phyloP scores from a whole-genome alignment of 2,888 invertebrate genomes.

The Eustalomyia histrio region DNA sequence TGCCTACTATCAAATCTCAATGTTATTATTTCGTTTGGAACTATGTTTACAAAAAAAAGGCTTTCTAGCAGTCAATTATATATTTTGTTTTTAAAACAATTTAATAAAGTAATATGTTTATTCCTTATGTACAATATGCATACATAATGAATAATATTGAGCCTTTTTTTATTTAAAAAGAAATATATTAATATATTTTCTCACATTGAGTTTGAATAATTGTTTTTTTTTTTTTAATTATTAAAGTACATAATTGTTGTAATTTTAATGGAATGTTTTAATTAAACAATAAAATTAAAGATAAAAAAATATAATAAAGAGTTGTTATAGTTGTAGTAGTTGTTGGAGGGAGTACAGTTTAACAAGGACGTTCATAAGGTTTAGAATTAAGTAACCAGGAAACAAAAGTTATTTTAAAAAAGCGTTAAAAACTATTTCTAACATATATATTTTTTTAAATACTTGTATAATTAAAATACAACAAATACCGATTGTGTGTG shows the following conservation, averaged over 20 bases:
- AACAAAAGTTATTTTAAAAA: slow-evolving; percentile 7
- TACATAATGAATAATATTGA: slow-evolving; percentile 3
- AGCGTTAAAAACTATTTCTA: slow-evolving; percentile 30
- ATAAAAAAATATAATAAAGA: slow-evolving; percentile 23
- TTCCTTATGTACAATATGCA: neutral
- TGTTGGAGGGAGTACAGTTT: slow-evolving; percentile 44
- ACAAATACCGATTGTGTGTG: slow-evolving; percentile 54
- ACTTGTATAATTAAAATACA: slow-evolving; percentile 58
- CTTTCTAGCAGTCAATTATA: slow-evolving; percentile 26
- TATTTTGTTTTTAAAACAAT: slow-evolving; percentile 56
- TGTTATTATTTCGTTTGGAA: slow-evolving; percentile 19
- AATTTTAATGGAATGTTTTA: neutral
- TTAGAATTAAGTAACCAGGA: slow-evolving; percentile 27
- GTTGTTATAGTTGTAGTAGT: slow-evolving; percentile 10
- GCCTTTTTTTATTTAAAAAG: neutral
- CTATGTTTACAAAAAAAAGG: slow-evolving; percentile 46
- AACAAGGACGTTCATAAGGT: slow-evolving; percentile 31
- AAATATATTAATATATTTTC: neutral
- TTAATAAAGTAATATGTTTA: neutral
- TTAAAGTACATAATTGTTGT: neutral
- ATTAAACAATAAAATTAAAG: neutral
- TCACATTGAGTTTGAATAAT: slow-evolving; percentile 2
- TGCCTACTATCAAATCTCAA: slow-evolving; percentile 45
- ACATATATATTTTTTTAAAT: slow-evolving; percentile 18
- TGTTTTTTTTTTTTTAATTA: neutral